phyloP scores from a whole-genome alignment of 2,113 vertebrate genomes.

The Ariopsis seemanni region DNA sequence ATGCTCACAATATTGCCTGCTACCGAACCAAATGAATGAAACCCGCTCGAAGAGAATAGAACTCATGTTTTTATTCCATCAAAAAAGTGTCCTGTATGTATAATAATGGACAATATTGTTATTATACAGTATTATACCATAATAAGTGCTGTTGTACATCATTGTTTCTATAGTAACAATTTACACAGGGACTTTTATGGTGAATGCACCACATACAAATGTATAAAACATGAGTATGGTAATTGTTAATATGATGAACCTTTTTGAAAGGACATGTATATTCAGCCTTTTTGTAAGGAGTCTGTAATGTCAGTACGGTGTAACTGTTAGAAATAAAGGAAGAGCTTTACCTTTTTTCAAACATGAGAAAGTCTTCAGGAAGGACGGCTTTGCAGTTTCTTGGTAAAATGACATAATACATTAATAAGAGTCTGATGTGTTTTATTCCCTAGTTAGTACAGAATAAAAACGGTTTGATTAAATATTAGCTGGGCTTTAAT shows the following conservation, averaged over 20 bases:
- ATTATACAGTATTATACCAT: too few relatives aligned
- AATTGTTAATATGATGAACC: background rate
- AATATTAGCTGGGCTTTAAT: background rate
- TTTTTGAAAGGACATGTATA: background rate
- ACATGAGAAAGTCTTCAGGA: background rate
- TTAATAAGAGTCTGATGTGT: too few relatives aligned
- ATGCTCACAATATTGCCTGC: too few relatives aligned
- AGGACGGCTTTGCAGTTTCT: background rate
- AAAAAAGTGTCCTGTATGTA: too few relatives aligned
- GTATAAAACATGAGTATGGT: background rate
- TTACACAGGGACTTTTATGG: background rate
- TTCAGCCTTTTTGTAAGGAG: background rate
- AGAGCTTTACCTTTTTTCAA: background rate
- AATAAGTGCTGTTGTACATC: background rate
- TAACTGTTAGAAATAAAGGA: background rate
- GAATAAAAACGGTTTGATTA: background rate
- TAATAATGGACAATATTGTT: background rate
- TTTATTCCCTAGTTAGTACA: background rate
- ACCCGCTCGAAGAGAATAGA: too few relatives aligned
- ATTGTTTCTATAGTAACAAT: background rate
- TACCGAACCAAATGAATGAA: too few relatives aligned
- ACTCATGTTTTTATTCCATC: too few relatives aligned
- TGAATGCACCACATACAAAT: background rate
- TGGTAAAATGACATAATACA: background rate
- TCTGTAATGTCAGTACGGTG: background rate